Conservation (phyloP, 2,797 vertebrate species). For the Cephalopachus bancanus region DNA sequence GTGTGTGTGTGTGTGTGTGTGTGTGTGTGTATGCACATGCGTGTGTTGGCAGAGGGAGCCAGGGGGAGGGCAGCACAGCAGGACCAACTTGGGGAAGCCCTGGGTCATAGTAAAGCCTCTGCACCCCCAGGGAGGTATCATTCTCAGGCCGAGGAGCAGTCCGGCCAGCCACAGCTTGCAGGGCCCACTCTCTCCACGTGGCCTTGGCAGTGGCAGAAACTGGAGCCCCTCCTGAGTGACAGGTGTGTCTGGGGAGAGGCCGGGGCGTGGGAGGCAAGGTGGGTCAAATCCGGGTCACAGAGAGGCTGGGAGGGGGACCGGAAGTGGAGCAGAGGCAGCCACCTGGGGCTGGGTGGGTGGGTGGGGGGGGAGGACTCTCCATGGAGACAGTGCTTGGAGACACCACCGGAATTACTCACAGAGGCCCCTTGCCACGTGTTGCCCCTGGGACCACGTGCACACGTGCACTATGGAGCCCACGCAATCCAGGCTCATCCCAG, state of each 20-base stretch:
- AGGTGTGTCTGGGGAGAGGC: constrained; percentile 43
- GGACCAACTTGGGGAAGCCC: background rate
- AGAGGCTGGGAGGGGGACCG: constrained; percentile 23
- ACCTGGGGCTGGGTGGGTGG: background rate
- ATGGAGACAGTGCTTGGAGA: constrained; percentile 67
- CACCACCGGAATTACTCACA: constrained; percentile 68
- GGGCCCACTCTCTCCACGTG: background rate
- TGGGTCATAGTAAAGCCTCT: background rate
- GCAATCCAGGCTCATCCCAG: constrained; percentile 27
- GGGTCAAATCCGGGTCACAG: constrained; percentile 66
- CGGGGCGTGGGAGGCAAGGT: constrained; percentile 26
- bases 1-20: background rate
- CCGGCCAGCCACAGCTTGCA: fast-evolving
- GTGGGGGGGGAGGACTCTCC: constrained; percentile 65
- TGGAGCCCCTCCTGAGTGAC: constrained; percentile 7
- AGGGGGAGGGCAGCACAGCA: background rate
- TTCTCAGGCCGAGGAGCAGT: background rate
- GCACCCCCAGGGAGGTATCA: background rate
- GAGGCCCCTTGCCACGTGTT: background rate
- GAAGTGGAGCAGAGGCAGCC: constrained; percentile 64
- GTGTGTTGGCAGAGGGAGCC: background rate
- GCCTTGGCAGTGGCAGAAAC: background rate
- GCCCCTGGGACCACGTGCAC: background rate
- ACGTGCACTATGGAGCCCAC: constrained; percentile 31
- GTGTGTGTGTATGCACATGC: no score